Base-by-base conservation (phyloP, 2,888 invertebrate genomes). In the Chrysotoxum bicinctum region DNA sequence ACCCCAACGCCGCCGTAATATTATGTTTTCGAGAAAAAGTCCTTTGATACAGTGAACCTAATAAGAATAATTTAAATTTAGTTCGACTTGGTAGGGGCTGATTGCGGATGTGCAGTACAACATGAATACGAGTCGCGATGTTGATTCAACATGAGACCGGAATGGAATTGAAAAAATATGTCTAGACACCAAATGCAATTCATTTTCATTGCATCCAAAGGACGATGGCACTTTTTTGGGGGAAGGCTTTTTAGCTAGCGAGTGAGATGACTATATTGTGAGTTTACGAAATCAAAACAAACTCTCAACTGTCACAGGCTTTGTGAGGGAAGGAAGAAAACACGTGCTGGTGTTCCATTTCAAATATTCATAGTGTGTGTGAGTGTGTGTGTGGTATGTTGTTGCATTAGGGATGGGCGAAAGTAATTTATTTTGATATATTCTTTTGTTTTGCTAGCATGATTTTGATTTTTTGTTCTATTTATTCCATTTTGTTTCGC, bases 301-400 rank as follows among this genome's bases (percentile, higher is more conserved):
- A 60, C 14, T 58, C 23, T 45, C 37, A 37, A 30, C 40, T 35
- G 12, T 35, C 26, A 64, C 16, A 50, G 43, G 56, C n/a, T 56
- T 64, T 69, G 19, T 35, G 52, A 54, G 14, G 56, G 56, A 43
- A 58, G 58, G 58, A 35, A 37, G 35, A 43, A 50, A 87, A 74
- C 87, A 87, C 87, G 86, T 83, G 87, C 40, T 69, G 16, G 19
- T 69, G 75, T 85, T 75, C 54, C 73, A 56, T 60, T 84, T 73
- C 64, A 16, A 26, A 30, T 19, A 21, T 58, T 9, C 35, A 19
- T 4, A 35, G 50, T 64, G 26, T 68, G 52, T 58, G 30, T 58
- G 45, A 21, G 26, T 48, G 52, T 14, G 26, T 26, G 3, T 26
- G 26, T 26, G 0, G 3, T 3, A 8, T 3, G 9, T 16, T 16